phyloP scores from a whole-genome alignment of 1,140 invertebrate genomes.

The Drosophila pandora region DNA sequence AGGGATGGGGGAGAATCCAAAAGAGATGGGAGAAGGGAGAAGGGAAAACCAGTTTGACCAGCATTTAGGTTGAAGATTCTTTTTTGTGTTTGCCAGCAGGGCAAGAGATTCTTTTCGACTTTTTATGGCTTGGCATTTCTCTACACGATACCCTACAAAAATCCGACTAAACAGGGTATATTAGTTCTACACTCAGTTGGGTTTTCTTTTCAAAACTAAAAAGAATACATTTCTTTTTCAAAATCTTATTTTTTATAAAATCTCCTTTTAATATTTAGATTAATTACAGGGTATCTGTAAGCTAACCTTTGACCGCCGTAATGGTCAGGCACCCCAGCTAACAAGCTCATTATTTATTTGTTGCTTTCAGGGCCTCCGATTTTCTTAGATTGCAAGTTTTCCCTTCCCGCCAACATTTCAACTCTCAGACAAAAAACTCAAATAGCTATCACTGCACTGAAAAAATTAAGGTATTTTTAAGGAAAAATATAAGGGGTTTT shows the following conservation, averaged over 20 bases:
- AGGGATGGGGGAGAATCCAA: neutral
- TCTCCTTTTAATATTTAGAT: neutral
- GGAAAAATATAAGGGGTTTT: too few relatives aligned
- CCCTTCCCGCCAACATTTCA: neutral
- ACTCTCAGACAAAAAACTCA: conserved; percentile 4
- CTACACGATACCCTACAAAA: conserved; percentile 12
- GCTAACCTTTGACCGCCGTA: neutral
- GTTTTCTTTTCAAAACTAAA: neutral
- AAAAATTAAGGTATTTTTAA: neutral
- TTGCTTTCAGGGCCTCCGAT: conserved; percentile 32
- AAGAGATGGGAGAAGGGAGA: neutral
- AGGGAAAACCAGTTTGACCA: conserved; percentile 54
- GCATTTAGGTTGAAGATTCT: conserved; percentile 35
- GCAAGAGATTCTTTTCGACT: conserved; percentile 52
- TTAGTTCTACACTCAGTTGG: neutral
- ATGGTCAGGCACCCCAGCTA: conserved; percentile 19
- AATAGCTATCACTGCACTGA: neutral
- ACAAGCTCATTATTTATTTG: conserved; percentile 44
- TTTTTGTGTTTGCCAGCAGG: conserved; percentile 41
- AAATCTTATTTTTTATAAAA: too few relatives aligned
- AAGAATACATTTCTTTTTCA: neutral
- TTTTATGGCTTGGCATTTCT: conserved; percentile 40
- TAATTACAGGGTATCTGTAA: conserved; percentile 13
- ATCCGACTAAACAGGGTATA: neutral
- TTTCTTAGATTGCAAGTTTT: conserved; percentile 16